Evolutionary conservation across 2,888 invertebrate species (phyloP), one percentile per base, ranked within the genome.

Genomic region (Zootermopsis nevadensis): DNA sequence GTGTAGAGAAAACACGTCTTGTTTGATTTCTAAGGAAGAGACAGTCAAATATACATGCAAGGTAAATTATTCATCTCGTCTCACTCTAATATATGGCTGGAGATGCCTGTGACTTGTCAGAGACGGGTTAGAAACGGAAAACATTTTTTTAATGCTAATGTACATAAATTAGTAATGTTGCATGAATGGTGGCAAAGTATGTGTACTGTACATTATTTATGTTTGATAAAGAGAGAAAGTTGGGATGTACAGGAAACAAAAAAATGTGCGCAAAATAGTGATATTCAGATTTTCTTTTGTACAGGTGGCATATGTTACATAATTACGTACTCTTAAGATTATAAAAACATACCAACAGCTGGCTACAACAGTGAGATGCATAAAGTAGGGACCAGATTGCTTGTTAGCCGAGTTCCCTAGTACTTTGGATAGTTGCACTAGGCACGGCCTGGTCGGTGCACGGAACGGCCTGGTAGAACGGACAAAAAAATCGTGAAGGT

Each of bases 71-170:
- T 69, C 22, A 66, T 31, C 69, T 10, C 33, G 19, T 22, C 31
- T 33, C 22, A 69, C 15, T 48, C 4, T 7, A 10, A 7, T 30
- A 69, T 31, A 22, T 69, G 69, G 69, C 69, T 33, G 33, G 33
- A 33, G 33, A 31, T 19, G 69, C 27, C 69, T 27, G 30, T 30
- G 31, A 27, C 33, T 69, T 69, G 19, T 69, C 31, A 69, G 33
- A 69, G 33, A 69, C 30, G 33, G 69, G 69, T 31, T 33, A 22
- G 33, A 19, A 31, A 33, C 1, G 8, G n/a, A 69, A 33, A 7
- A 33, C 22, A 31, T 69, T 69, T 69, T 69, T 69, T 33, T 69
- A 69, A 69, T 33, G 69, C 69, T 69, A 33, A 69, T 69, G 69
- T 69, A 69, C 69, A 69, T 69, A 69, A n/a, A 48, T 48, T 48